phyloP scores from a whole-genome alignment of 2,888 invertebrate species.

The Nymphalis polychloros region DNA sequence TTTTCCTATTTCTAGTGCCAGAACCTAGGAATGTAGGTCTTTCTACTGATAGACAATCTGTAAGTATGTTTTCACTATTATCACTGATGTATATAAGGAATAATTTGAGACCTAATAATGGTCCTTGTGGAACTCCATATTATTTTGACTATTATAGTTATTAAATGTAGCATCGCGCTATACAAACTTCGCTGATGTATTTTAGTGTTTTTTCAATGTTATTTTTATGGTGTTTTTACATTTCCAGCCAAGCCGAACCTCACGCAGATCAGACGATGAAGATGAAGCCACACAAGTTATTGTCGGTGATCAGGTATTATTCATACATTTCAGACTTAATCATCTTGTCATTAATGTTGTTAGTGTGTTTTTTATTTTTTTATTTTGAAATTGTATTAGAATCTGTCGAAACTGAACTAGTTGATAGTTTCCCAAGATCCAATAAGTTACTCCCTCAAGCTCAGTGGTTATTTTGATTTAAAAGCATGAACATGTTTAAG shows the following conservation, averaged over 20 bases:
- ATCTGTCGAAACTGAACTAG: no score
- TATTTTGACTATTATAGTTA: neutral
- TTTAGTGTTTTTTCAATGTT: no score
- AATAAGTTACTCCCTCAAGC: no score
- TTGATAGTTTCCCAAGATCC: no score
- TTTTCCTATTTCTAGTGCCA: conserved; percentile 93
- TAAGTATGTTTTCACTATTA: conserved; percentile 24
- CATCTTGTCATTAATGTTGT: no score
- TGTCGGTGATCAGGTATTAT: conserved; percentile 81
- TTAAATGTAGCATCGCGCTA: no score
- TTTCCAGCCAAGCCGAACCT: conserved; percentile 54
- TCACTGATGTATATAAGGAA: neutral
- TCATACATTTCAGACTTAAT: no score
- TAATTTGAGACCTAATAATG: neutral
- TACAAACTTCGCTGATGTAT: no score
- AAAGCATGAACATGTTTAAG: no score
- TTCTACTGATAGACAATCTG: conserved; percentile 33
- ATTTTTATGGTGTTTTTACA: neutral
- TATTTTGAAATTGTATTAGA: no score
- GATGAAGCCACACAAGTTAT: conserved; percentile 78
- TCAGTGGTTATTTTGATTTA: no score
- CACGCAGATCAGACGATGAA: conserved; percentile 61
- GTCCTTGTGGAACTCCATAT: neutral
- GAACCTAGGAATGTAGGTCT: conserved; percentile 89
- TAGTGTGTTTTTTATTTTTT: no score